Base-by-base conservation (phyloP, 2,113 vertebrate genomes). In the Rattus norvegicus region DNA sequence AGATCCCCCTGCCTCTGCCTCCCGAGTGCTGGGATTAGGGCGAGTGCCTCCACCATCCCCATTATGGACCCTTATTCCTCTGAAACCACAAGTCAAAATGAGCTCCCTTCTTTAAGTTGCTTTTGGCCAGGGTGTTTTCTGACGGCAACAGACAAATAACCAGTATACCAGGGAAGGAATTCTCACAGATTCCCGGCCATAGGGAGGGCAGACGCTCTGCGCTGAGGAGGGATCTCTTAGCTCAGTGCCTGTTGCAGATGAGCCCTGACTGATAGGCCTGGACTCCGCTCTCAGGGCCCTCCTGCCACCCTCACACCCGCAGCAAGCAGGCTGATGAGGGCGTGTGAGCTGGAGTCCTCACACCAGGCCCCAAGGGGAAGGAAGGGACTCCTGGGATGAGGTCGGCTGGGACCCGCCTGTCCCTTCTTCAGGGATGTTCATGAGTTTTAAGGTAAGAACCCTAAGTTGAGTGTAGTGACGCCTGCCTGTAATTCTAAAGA, bases 231-330 rank as follows among this genome's bases (percentile, higher is more conserved):
- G 36, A 79, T 80, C 19, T 84, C 39, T 16, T 33, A 84, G 86
- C 84, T 85, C 49, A 22, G 30, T 36, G 5, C 72, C 88, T 73
- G 81, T 54, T 90, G 69, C 11, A 63, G 73, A 83, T 92, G 69
- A 75, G 76, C 49, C 14, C 4, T 2, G 49, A 69, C 54, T n/a
- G 8, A 80, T 89, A 90, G 94, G 94, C 20, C 86, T 93, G 88
- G 96, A 87, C 72, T 96, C 63, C 9, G 19, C n/a, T 83, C 86
- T 75, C 63, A 61, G 8, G 54, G 26, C 72, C 39, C 87, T 75
- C 70, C 77, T 22, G 75, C 49, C 33, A 65, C 87, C 49, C 88
- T 77, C 65, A 30, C 5, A 11, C 79, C 87, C 39, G 65, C 12
- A 28, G 39, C 65, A 83, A 47, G 17, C 20, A 9, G 20, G 20